These are phyloP conservation scores for Ichneumon xanthorius DNA, from an alignment of 2,888 invertebrate genomes.

Conservation along the genomic window DNA sequence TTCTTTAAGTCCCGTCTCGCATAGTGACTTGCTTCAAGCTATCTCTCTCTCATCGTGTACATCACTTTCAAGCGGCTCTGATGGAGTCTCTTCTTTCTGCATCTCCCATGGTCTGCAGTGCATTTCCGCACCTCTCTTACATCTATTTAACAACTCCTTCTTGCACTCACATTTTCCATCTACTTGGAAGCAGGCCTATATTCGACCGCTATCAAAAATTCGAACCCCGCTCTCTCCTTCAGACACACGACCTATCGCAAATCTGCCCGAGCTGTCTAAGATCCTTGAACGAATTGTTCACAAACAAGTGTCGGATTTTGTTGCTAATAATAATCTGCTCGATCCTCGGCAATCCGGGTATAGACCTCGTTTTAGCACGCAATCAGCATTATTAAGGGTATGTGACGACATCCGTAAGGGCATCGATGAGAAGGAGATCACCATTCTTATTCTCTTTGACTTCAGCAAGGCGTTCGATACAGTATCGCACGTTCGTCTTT, in stretches of 20 bases:
- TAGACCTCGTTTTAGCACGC: neutral
- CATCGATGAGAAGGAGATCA: neutral
- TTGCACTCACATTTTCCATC: neutral
- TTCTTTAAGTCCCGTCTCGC: neutral
- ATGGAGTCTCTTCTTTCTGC: neutral
- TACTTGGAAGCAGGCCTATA: neutral
- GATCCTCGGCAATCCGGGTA: neutral
- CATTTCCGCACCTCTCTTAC: neutral
- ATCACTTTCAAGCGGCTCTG: neutral
- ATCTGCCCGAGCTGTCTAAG: neutral
- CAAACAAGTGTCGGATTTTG: neutral
- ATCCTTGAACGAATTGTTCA: neutral
- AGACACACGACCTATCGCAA: neutral
- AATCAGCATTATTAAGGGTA: neutral
- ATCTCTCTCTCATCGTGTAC: neutral
- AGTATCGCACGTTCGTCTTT: neutral
- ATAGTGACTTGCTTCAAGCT: neutral
- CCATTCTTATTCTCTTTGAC: neutral
- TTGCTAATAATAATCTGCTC: neutral
- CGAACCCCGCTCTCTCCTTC: neutral
- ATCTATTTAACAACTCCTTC: neutral
- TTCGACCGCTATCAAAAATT: neutral
- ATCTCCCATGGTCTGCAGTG: neutral
- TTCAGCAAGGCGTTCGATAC: no score
- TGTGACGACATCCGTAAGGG: neutral